These are phyloP conservation scores for Dasysyrphus albostriatus DNA, from an alignment of 2,888 invertebrate species.

Conservation along the genomic window DNA sequence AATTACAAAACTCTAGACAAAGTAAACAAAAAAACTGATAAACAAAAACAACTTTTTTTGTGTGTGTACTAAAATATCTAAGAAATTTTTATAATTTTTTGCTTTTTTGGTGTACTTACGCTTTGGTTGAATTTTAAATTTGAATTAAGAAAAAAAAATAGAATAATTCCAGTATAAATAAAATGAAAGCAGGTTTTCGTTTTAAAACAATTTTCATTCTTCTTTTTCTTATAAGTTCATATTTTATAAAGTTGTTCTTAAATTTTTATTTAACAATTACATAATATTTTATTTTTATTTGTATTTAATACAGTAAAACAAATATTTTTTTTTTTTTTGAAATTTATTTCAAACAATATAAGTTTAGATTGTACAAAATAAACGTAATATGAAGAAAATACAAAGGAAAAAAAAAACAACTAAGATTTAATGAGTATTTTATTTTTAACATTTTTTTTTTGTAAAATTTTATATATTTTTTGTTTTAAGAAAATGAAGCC, in stretches of 20 bases:
- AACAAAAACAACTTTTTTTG: constrained; percentile 27
- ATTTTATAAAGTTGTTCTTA: constrained; percentile 69
- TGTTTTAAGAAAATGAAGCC: constrained; percentile 62
- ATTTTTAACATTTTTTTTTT: constrained; percentile 44
- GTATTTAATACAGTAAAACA: constrained; percentile 54
- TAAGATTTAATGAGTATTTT: constrained; percentile 74
- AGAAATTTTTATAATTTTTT: constrained; percentile 32
- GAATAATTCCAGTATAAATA: constrained; percentile 18
- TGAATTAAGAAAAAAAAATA: neutral
- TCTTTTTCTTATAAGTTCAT: constrained; percentile 49
- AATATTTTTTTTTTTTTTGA: constrained; percentile 29
- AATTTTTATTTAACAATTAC: constrained; percentile 69
- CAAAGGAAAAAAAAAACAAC: constrained; percentile 61
- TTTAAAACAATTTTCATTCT: constrained; percentile 60
- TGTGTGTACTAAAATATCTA: constrained; percentile 27
- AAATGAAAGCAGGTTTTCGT: constrained; percentile 71
- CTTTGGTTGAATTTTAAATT: constrained; percentile 11
- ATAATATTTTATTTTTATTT: constrained; percentile 42
- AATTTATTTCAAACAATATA: constrained; percentile 29
- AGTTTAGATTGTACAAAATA: constrained; percentile 45
- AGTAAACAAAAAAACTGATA: constrained; percentile 14
- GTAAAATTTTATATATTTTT: constrained; percentile 39
- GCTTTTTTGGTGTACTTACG: constrained; percentile 64
- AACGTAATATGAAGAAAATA: constrained; percentile 67
- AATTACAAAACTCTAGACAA: constrained; percentile 32